Evolutionary conservation across 2,113 vertebrate genomes (phyloP).

Genomic region (Spizaetus ornatus): DNA sequence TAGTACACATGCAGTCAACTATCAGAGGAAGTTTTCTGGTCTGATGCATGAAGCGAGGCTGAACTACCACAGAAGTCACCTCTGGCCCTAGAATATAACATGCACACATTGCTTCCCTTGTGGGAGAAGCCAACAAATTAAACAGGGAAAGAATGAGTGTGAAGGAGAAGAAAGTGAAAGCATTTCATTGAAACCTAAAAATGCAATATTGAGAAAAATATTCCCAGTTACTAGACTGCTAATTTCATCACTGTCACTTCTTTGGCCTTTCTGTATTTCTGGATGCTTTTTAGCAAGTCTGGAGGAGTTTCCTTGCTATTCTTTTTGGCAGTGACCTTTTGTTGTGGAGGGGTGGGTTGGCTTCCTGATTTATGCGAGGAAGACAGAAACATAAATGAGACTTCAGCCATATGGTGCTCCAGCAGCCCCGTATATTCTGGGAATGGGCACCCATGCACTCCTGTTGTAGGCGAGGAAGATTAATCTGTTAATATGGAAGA

Average conservation of each 20-base stretch:
- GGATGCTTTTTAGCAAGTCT: neutral
- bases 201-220: neutral
- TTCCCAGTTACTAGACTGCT: neutral
- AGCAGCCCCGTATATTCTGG: neutral
- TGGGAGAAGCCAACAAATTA: neutral
- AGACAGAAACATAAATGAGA: neutral
- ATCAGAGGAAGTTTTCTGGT: neutral
- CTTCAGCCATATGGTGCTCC: neutral
- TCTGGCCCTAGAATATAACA: neutral
- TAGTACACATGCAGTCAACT: neutral
- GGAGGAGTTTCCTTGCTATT: neutral
- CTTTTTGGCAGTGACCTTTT: neutral
- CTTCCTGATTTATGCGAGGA: neutral
- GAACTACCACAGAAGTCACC: neutral
- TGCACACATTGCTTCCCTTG: neutral
- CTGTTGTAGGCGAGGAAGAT: neutral
- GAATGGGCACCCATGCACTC: neutral
- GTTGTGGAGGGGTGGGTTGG: neutral
- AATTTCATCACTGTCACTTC: neutral
- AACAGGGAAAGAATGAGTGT: neutral
- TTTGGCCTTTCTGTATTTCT: neutral
- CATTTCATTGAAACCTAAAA: neutral
- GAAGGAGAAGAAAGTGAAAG: neutral
- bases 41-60: neutral
- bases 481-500: neutral